Evolutionary conservation across 1,140 invertebrate genomes (phyloP).

Genomic region (Philopotamus ludificatus): DNA sequence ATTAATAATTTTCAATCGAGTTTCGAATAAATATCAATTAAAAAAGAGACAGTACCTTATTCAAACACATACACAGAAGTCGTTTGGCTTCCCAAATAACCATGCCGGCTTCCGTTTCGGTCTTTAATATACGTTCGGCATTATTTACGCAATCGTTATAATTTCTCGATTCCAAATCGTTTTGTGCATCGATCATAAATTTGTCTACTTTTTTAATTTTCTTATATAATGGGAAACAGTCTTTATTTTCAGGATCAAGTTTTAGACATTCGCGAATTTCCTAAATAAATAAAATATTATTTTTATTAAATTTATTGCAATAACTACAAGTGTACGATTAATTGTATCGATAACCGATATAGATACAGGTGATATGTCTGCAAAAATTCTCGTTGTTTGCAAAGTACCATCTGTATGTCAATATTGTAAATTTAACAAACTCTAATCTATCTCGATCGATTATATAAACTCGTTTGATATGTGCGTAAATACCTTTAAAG

Average conservation of each 20-base stretch:
- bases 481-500: slow-evolving; percentile 83
- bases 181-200: slow-evolving; percentile 72
- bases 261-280: slow-evolving; percentile 97
- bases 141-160: slow-evolving; percentile 75
- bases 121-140: slow-evolving; percentile 65
- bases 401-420: too few species aligned
- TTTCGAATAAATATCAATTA: neutral
- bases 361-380: too few species aligned
- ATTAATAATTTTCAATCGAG: neutral
- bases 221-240: slow-evolving; percentile 96
- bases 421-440: too few species aligned
- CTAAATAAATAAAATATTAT: slow-evolving; percentile 53
- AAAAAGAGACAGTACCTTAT: slow-evolving; percentile 51
- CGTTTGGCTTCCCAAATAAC: slow-evolving; percentile 74
- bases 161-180: slow-evolving; percentile 66
- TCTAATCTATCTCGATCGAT: too few species aligned
- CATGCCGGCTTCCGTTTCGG: slow-evolving; percentile 69
- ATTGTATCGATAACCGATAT: too few species aligned
- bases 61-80: slow-evolving; percentile 73
- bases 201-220: slow-evolving; percentile 96
- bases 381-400: too few species aligned
- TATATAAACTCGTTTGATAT: too few species aligned
- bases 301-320: too few species aligned
- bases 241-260: slow-evolving; percentile 95
- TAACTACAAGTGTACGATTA: too few species aligned